These are phyloP conservation scores for Sesia bembeciformis DNA, from an alignment of 2,888 invertebrate genomes.

Conservation along the genomic window DNA sequence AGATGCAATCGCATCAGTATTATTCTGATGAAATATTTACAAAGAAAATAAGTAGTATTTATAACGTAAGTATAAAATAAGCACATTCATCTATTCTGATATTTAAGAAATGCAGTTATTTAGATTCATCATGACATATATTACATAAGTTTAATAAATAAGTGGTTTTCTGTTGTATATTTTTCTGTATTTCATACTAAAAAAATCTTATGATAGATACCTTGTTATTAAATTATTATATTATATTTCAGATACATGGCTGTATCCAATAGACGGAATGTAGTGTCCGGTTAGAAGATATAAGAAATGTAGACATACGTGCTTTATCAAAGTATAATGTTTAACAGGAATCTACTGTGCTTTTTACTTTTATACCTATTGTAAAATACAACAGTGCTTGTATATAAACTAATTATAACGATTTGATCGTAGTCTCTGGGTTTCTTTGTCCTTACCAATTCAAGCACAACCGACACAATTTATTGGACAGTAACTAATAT, in stretches of 20 bases:
- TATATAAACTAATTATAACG: neutral
- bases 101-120: slow-evolving; percentile 52
- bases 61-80: slow-evolving; percentile 48
- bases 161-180: slow-evolving; percentile 7
- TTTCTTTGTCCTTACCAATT: neutral
- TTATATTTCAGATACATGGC: neutral
- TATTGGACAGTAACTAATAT: neutral
- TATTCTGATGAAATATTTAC: slow-evolving; percentile 64
- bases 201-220: neutral
- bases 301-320: neutral
- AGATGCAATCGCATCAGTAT: slow-evolving; percentile 56
- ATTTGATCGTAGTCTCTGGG: neutral
- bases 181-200: neutral
- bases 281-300: neutral
- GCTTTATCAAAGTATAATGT: neutral
- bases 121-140: slow-evolving; percentile 5
- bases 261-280: neutral
- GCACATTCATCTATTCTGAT: slow-evolving; percentile 48
- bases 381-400: too few relatives aligned
- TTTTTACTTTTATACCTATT: too few relatives aligned
- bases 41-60: slow-evolving; percentile 39
- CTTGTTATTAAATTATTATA: neutral
- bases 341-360: too few relatives aligned
- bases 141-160: slow-evolving; percentile 13
- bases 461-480: neutral